Percentiles rank a stretch among this genome's conserved stretches.
These are phyloP conservation scores for Saccostrea echinata DNA, from an alignment of 1,140 invertebrate species.

Conservation along the genomic window DNA sequence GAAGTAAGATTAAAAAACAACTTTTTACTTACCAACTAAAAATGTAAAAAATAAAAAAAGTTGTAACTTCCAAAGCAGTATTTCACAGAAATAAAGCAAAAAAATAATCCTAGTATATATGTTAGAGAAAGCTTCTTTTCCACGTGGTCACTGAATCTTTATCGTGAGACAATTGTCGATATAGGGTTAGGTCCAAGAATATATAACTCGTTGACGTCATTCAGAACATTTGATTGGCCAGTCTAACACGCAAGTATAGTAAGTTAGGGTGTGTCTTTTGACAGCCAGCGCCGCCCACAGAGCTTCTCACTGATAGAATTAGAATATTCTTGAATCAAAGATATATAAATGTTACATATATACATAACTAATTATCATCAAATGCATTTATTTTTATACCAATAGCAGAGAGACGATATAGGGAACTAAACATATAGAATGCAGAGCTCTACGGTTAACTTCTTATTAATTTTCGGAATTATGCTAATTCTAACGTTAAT, in stretches of 20 bases:
- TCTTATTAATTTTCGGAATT: not conserved
- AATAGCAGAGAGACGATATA: not conserved
- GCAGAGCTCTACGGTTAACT: not conserved
- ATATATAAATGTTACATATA: not conserved
- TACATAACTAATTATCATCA: not conserved
- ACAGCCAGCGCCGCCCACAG: not conserved
- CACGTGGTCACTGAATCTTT: conserved; percentile 36
- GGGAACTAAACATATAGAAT: not conserved
- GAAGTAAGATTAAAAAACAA: not conserved
- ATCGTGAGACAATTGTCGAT: conserved; percentile 38
- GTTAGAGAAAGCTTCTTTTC: not conserved
- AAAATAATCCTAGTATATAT: not conserved
- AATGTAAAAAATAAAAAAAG: not conserved
- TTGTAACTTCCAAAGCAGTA: not conserved
- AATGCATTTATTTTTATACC: not conserved
- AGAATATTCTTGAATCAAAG: not conserved
- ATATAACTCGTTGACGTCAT: conserved; percentile 32
- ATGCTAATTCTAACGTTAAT: not conserved
- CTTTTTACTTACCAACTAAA: conserved; percentile 10
- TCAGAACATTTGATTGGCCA: conserved; percentile 16
- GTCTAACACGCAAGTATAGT: not conserved
- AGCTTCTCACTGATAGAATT: not conserved
- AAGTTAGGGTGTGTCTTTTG: conserved; percentile 10
- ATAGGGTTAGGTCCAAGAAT: conserved; percentile 33
- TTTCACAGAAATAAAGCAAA: not conserved